phyloP scores from a whole-genome alignment of 2,888 invertebrate genomes.

The Dynastes tityus region DNA sequence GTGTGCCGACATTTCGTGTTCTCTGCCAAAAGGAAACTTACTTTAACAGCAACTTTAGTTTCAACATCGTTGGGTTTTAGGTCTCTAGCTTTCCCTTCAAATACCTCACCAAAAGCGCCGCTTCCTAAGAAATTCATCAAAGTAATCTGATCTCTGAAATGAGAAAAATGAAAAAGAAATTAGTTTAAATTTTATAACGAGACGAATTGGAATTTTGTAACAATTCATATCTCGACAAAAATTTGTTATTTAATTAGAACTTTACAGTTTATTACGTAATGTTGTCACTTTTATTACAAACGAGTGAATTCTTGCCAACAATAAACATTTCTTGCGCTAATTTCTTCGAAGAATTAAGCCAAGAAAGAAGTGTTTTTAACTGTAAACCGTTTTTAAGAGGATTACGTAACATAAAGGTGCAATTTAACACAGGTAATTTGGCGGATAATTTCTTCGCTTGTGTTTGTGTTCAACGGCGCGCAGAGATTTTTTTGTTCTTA shows the following conservation, averaged over 20 bases:
- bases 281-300: neutral
- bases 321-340: neutral
- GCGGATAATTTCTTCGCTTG: neutral
- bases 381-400: neutral
- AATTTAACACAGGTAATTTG: neutral
- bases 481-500: neutral
- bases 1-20: too few relatives aligned
- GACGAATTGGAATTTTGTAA: conserved; percentile 6
- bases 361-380: neutral
- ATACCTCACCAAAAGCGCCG: conserved; percentile 98
- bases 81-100: conserved; percentile 89
- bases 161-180: neutral
- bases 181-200: neutral
- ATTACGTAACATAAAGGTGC: neutral
- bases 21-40: conserved; percentile 62
- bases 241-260: neutral
- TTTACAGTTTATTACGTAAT: neutral
- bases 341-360: neutral
- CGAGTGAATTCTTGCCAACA: neutral
- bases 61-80: conserved; percentile 72
- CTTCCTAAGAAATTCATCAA: conserved; percentile 92
- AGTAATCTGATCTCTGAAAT: conserved; percentile 82
- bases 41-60: conserved; percentile 93
- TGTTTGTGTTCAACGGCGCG: conserved; percentile 8
- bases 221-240: neutral